phyloP scores from a whole-genome alignment of 2,888 invertebrate genomes.

The Molanna angustata region DNA sequence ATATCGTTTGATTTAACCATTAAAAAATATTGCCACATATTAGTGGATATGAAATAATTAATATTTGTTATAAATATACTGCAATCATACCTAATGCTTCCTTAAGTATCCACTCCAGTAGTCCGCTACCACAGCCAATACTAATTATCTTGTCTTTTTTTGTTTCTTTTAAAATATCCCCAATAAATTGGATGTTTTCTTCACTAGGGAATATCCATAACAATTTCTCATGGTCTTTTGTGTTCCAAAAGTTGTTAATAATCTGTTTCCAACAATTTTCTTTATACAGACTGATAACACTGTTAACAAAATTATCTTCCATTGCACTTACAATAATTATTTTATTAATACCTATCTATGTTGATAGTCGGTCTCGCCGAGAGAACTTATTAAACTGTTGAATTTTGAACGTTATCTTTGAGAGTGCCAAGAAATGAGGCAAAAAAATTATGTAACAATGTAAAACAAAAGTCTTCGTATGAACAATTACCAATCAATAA shows the following conservation, averaged over 20 bases:
- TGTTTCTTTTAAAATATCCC: conserved; percentile 44
- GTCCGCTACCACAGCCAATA: conserved; percentile 76
- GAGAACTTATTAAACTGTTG: background rate
- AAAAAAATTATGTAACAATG: background rate
- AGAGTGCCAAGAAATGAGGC: background rate
- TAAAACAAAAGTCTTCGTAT: no score
- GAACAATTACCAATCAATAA: no score
- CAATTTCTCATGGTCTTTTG: conserved; percentile 54
- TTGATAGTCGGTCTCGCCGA: background rate
- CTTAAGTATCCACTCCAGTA: conserved; percentile 77
- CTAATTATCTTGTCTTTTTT: conserved; percentile 58
- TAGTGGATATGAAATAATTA: background rate
- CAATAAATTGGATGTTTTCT: conserved; percentile 60
- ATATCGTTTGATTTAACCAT: background rate
- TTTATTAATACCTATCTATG: background rate
- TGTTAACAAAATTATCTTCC: conserved; percentile 46
- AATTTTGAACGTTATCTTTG: background rate
- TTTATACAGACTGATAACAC: conserved; percentile 44
- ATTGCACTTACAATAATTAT: conserved; percentile 32
- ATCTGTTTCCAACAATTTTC: conserved; percentile 52
- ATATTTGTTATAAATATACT: conserved; percentile 8
- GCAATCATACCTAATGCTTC: conserved; percentile 59
- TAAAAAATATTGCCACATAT: background rate
- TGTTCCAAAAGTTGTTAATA: conserved; percentile 47
- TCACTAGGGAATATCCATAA: conserved; percentile 75